phyloP scores from a whole-genome alignment of 2,888 invertebrate species.

The Thymelicus acteon region DNA sequence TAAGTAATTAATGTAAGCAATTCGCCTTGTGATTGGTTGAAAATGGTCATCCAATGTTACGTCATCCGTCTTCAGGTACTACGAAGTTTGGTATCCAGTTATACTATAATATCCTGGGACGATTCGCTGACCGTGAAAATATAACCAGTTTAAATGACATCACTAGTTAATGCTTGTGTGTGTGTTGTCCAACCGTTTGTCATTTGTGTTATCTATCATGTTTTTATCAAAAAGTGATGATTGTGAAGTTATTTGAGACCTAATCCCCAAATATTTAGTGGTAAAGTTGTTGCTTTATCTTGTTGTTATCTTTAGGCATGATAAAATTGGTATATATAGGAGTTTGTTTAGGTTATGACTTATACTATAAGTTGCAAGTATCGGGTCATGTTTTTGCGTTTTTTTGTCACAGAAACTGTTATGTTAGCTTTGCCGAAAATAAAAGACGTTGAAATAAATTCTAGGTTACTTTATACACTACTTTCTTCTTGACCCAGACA shows the following conservation, averaged over 20 bases:
- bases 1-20: no score
- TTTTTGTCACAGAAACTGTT: constrained; percentile 63
- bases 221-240: constrained; percentile 83
- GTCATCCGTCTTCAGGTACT: no score
- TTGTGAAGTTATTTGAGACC: constrained; percentile 70
- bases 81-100: no score
- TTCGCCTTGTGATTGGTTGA: no score
- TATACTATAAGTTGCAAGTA: constrained; percentile 52
- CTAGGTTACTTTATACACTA: neutral
- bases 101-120: no score
- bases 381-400: constrained; percentile 71
- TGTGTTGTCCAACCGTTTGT: constrained; percentile 55
- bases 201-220: constrained; percentile 80
- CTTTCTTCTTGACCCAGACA: neutral
- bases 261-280: constrained; percentile 73
- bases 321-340: constrained; percentile 54
- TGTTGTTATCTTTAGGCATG: constrained; percentile 62
- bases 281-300: constrained; percentile 75
- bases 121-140: constrained; percentile 43
- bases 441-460: constrained; percentile 3
- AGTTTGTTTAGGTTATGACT: constrained; percentile 71
- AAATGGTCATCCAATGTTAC: no score
- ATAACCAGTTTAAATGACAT: constrained; percentile 46
- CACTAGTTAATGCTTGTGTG: constrained; percentile 70
- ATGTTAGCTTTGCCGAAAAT: neutral